Evolutionary conservation across 2,888 invertebrate genomes (phyloP), one percentile per base, ranked within the genome.

Genomic region (Pachydiplax longipennis): DNA sequence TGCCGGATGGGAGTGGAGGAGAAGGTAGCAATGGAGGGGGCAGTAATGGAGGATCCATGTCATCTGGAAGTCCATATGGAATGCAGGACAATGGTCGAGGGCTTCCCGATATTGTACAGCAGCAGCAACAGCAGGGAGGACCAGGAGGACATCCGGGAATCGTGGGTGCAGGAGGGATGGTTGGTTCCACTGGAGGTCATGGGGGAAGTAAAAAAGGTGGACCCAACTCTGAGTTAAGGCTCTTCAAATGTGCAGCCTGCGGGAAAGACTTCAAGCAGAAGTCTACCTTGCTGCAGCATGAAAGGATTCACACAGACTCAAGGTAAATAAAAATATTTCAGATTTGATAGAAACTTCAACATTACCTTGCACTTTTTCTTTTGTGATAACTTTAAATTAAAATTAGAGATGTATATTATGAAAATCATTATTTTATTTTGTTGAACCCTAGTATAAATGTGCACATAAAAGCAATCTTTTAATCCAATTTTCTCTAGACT

Each of bases 231-330:
- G 97, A 97, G 93, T 95, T 97, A 92, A 95, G 97, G 92, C 95
- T 97, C 92, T 97, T 97, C 95, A 97, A 97, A 94, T 98, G 97
- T 94, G 95, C 97, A 93, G 97, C 97, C 91, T 98, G 98, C 94
- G 97, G 97, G 93, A 98, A 98, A 94, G 97, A 97, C 95, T 98
- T 98, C 94, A 98, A 98, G 94, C 98, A 98, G 95, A 98, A 98
- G 95, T 97, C 97, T 92, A 98, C 98, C 80, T 95, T 98, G 93
- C 95, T 98, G 92, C 98, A 98, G 94, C 98, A 98, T 95, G 98
- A 98, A 94, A 96, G 98, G 93, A 98, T 98, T 93, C 98, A 98
- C 95, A 97, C 97, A 92, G 97, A 98, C 94, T 97, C 97, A 93
- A 95, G 87, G 87, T 87, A 37, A n/a, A 37, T 61, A 3, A 25